These are phyloP conservation scores for Drosophila pectinifera DNA, from an alignment of 1,140 invertebrate species.

Conservation along the genomic window DNA sequence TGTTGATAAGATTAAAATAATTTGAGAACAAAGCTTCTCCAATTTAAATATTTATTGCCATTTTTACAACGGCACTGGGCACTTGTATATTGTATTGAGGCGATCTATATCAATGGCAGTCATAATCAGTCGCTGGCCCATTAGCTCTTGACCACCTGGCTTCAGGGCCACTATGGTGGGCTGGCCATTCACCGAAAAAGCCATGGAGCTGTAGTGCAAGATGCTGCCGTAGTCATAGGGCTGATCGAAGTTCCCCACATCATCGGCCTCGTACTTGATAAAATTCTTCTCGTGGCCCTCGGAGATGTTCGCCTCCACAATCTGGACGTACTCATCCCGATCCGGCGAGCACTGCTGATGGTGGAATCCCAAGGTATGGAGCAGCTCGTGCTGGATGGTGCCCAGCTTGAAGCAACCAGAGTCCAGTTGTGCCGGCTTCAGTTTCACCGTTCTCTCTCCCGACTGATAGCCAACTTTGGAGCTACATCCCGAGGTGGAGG, in stretches of 20 bases:
- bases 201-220: slow-evolving; percentile 89
- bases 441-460: slow-evolving; percentile 83
- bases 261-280: slow-evolving; percentile 85
- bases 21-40: no score
- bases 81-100: slow-evolving; percentile 86
- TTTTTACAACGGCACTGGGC: slow-evolving; percentile 51
- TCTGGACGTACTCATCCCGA: slow-evolving; percentile 89
- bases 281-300: slow-evolving; percentile 86
- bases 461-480: slow-evolving; percentile 85
- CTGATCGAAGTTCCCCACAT: slow-evolving; percentile 84
- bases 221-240: slow-evolving; percentile 89
- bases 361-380: slow-evolving; percentile 89
- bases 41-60: slow-evolving; percentile 2
- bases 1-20: not conserved
- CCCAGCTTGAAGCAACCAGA: slow-evolving; percentile 82
- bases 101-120: slow-evolving; percentile 86
- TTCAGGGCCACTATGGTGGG: slow-evolving; percentile 88
- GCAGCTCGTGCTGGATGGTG: slow-evolving; percentile 89
- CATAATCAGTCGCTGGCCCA: slow-evolving; percentile 86
- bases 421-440: slow-evolving; percentile 56
- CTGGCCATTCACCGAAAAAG: slow-evolving; percentile 90
- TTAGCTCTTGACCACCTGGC: slow-evolving; percentile 47
- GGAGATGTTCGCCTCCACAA: slow-evolving; percentile 90
- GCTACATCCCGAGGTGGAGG: slow-evolving; percentile 83
- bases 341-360: slow-evolving; percentile 90